A percentile compares a stretch with the other conserved stretches of the same genome.
Evolutionary conservation across 2,113 vertebrate species (phyloP).

Genomic region (Lamprotornis superbus): DNA sequence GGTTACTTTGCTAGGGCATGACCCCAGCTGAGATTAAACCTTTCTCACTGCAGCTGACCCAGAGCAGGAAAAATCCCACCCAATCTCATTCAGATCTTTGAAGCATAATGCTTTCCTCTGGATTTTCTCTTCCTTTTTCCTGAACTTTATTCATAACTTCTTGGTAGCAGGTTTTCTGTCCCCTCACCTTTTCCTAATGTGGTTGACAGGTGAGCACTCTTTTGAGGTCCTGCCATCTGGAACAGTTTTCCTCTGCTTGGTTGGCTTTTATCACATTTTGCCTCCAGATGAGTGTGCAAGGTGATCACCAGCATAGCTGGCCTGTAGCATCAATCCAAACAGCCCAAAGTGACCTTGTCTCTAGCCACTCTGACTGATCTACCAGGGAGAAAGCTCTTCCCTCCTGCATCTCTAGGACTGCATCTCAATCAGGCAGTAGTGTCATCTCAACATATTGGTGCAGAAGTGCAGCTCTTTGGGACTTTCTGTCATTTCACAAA

Average conservation of each 20-base stretch:
- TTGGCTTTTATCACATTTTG: neutral
- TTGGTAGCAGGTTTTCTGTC: neutral
- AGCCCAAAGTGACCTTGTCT: neutral
- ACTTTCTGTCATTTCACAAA: neutral
- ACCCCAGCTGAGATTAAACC: neutral
- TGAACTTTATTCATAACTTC: neutral
- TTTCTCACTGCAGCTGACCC: neutral
- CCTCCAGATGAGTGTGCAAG: neutral
- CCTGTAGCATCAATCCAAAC: neutral
- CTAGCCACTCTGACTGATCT: neutral
- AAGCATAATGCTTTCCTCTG: neutral
- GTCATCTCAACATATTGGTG: neutral
- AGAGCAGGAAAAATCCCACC: neutral
- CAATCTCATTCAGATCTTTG: neutral
- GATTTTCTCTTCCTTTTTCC: neutral
- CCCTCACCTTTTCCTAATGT: neutral
- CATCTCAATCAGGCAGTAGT: neutral
- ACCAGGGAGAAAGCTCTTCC: neutral
- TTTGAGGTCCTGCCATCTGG: slow-evolving; percentile 6
- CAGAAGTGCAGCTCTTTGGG: neutral
- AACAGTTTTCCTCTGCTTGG: neutral
- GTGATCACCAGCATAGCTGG: neutral
- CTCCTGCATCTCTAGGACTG: neutral
- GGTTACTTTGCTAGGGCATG: neutral
- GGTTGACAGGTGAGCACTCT: neutral